A percentile compares a stretch with the other conserved stretches of the same genome.
Evolutionary conservation across 1,140 invertebrate species (phyloP).

Genomic region (Oreohelix idahoensis): DNA sequence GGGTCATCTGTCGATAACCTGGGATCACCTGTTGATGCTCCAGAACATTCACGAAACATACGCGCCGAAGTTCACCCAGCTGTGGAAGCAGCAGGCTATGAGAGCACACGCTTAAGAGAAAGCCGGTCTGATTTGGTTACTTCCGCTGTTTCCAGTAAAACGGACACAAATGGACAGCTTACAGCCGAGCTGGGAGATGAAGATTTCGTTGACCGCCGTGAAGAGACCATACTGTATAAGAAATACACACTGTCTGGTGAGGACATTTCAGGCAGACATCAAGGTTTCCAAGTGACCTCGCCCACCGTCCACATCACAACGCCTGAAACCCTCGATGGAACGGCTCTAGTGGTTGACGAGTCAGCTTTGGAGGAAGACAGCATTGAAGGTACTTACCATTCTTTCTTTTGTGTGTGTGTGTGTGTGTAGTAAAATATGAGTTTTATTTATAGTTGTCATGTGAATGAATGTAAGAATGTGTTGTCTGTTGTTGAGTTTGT

Average conservation of each 20-base stretch:
- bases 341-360: not conserved
- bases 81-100: not conserved
- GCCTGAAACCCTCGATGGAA: not conserved
- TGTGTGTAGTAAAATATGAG: too few species aligned
- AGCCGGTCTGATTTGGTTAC: not conserved
- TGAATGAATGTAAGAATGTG: too few species aligned
- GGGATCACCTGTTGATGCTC: not conserved
- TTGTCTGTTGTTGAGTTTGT: too few species aligned
- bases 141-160: not conserved
- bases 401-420: not conserved
- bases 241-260: not conserved
- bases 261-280: not conserved
- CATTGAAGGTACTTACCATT: not conserved
- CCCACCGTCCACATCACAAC: not conserved
- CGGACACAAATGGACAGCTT: not conserved
- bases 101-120: not conserved
- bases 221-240: conserved; percentile 33
- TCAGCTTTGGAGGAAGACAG: not conserved
- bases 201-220: conserved; percentile 36
- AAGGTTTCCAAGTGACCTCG: conserved; percentile 1
- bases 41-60: not conserved
- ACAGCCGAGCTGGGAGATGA: conserved; percentile 25
- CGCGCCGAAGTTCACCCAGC: not conserved
- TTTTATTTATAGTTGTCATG: too few species aligned
- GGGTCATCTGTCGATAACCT: not conserved